These are phyloP conservation scores for Alloplasta piceator DNA, from an alignment of 2,888 invertebrate genomes.

Conservation along the genomic window DNA sequence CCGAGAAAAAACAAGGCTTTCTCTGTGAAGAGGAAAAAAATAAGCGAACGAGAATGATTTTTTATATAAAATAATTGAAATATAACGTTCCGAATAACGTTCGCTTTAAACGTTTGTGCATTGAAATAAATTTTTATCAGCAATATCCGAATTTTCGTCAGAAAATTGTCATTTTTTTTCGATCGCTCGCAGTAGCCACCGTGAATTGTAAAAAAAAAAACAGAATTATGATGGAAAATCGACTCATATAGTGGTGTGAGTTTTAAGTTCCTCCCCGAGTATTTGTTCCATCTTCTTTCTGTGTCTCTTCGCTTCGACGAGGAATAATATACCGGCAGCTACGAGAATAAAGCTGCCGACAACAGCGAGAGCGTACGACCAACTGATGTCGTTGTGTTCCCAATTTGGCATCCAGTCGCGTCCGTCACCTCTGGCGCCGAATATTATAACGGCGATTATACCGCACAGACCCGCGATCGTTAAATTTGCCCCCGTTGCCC, in stretches of 20 bases:
- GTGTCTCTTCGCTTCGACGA: conserved; percentile 92
- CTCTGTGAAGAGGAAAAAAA: not conserved
- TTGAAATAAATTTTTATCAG: no score
- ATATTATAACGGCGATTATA: conserved; percentile 92
- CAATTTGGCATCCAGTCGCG: conserved; percentile 98
- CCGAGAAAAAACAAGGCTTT: no score
- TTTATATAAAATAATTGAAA: no score
- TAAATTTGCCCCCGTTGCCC: conserved; percentile 90
- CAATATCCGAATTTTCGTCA: no score
- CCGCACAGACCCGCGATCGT: conserved; percentile 91
- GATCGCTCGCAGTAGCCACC: no score
- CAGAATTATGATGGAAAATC: not conserved
- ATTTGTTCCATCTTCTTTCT: conserved; percentile 90
- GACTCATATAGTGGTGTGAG: conserved; percentile 90
- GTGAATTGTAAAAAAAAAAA: not conserved
- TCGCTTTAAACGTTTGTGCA: no score
- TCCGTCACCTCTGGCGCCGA: conserved; percentile 95
- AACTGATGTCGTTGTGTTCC: conserved; percentile 97
- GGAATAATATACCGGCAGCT: conserved; percentile 91
- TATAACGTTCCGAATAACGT: no score
- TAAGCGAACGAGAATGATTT: no score
- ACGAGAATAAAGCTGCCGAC: conserved; percentile 91
- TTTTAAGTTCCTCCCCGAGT: conserved; percentile 88
- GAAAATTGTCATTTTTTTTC: not conserved
- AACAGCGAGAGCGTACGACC: conserved; percentile 95